Evolutionary conservation across 2,888 invertebrate species (phyloP), one percentile per base, ranked within the genome.

Genomic region (Agelastica alni): DNA sequence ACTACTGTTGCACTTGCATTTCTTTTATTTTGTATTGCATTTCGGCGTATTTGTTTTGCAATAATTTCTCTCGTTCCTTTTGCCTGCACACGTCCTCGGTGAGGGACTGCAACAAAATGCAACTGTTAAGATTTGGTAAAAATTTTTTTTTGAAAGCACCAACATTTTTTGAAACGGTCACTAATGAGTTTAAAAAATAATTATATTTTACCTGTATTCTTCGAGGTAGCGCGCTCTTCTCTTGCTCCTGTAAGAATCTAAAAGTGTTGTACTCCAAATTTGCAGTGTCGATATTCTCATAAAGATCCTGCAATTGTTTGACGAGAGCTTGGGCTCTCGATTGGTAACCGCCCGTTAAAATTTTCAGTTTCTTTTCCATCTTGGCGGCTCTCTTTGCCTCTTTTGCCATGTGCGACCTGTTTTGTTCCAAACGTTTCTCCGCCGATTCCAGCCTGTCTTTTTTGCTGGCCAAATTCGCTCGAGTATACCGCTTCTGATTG

Each of bases 301-400:
- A 87, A 10, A 93, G 78, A 71, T 93, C 93, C 66, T 89, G 88
- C 59, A 91, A 81, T 72, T 94, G 95, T 76, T 96, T 96, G 14
- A 91, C 84, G 14, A 96, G 79, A 1, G 88, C 88, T 67, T 95
- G 93, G 1, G 93, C 89, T 32, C 71, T 67, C 2, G 75, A 72
- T 79, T 92, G 91, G 78, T 94, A 95, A 5, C 94, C 93, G 5
- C 91, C 97, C 3, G 97, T 90, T n/a, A 98, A 80, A 51, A 98
- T 91, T 77, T 96, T 89, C 17, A 99, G 79, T 78, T 96, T 98
- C 77, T 97, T 98, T 77, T 99, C 99, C 83, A 96, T 89, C 79
- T 97, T 99, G 0, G 94, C 93, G 44, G 98, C 97, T 53, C 89
- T 86, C 77, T 97, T 98, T 0, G 98, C 97, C 77, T 98, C 95